phyloP scores from a whole-genome alignment of 2,113 vertebrate species.

The Probosciger aterrimus region DNA sequence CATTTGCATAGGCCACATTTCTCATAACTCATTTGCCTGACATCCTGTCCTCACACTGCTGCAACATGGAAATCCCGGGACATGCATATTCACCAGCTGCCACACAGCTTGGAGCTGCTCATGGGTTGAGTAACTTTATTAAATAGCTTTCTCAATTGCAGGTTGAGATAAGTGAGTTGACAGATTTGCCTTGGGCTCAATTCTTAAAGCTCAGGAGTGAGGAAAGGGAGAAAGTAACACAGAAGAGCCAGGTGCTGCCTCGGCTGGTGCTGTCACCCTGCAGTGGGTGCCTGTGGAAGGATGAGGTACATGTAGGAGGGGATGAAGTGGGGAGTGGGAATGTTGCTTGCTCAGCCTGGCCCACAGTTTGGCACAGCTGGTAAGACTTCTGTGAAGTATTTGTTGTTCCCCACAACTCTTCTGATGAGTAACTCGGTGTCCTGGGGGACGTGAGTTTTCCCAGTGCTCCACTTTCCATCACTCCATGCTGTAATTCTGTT shows the following conservation, averaged over 20 bases:
- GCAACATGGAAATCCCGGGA: neutral
- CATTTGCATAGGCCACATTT: constrained; percentile 42
- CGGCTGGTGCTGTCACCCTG: neutral
- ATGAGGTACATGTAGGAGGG: neutral
- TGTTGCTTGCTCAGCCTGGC: neutral
- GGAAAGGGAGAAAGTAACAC: accelerated
- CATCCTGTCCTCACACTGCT: neutral
- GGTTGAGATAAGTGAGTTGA: neutral
- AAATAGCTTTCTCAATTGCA: constrained; percentile 6
- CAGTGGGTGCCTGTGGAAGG: neutral
- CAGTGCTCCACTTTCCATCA: neutral
- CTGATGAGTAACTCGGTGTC: no score
- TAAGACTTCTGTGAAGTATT: neutral
- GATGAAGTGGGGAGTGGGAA: neutral
- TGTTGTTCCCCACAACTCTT: neutral
- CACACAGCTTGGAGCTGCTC: neutral
- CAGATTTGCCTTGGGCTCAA: neutral
- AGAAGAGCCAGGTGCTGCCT: neutral
- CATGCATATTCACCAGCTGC: constrained; percentile 32
- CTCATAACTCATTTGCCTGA: constrained; percentile 44
- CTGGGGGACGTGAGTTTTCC: neutral
- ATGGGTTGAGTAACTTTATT: neutral
- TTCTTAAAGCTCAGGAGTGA: neutral
- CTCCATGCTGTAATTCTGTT: neutral
- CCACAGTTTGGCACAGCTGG: neutral